phyloP scores from a whole-genome alignment of 2,888 invertebrate species.

The Sesia bembeciformis region DNA sequence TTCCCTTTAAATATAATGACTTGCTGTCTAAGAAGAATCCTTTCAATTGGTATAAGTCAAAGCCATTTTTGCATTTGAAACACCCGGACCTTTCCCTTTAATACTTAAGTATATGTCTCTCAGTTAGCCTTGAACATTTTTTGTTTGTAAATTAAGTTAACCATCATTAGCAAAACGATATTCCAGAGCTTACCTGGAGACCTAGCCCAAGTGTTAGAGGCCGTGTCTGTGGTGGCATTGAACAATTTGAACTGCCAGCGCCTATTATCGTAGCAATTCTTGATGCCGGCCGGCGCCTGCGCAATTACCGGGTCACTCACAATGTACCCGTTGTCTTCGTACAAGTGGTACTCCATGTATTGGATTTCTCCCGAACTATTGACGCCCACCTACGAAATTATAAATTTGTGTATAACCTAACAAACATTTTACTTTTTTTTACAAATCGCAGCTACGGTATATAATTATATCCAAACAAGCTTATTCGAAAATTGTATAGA shows the following conservation, averaged over 20 bases:
- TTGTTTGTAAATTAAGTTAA: constrained; percentile 3
- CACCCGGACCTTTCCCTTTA: no score
- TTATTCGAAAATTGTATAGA: no score
- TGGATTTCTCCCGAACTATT: constrained; percentile 79
- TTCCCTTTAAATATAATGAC: no score
- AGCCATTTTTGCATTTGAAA: no score
- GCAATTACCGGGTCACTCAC: constrained; percentile 66
- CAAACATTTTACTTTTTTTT: background rate
- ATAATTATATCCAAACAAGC: background rate
- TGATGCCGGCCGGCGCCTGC: constrained; percentile 35
- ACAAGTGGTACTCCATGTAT: constrained; percentile 72
- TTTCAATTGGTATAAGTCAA: no score
- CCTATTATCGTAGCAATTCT: constrained; percentile 77
- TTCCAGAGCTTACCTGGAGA: constrained; percentile 74
- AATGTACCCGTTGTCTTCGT: constrained; percentile 69
- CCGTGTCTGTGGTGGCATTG: constrained; percentile 75
- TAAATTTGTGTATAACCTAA: background rate
- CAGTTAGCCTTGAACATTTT: no score
- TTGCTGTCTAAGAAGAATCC: no score
- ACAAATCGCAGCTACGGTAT: background rate
- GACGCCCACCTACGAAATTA: constrained; percentile 54
- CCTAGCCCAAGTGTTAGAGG: constrained; percentile 77
- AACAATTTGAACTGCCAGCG: constrained; percentile 46
- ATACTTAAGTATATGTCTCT: no score
- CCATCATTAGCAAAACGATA: no score